Conservation (phyloP, 2,888 invertebrate genomes). For the Leptura quadrifasciata region DNA sequence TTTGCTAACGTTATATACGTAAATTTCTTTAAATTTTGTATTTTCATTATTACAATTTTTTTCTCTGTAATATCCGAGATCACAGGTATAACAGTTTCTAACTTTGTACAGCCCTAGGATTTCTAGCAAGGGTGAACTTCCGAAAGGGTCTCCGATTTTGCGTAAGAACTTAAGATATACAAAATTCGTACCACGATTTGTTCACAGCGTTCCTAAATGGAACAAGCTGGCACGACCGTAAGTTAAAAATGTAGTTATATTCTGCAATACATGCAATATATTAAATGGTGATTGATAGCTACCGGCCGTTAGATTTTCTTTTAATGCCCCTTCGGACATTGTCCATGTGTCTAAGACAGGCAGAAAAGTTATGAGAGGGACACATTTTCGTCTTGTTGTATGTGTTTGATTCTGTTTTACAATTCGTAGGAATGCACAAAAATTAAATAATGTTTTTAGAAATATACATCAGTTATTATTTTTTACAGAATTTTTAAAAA, state of each 20-base stretch:
- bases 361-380: background rate
- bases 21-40: too few relatives aligned
- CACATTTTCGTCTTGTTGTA: slow-evolving; percentile 2
- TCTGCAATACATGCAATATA: slow-evolving; percentile 22
- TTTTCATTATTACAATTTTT: too few relatives aligned
- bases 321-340: slow-evolving; percentile 34
- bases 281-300: slow-evolving; percentile 46
- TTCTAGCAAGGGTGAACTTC: slow-evolving; percentile 41
- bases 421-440: background rate
- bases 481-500: too few relatives aligned
- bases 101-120: slow-evolving; percentile 21
- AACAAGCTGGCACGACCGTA: background rate
- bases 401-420: background rate
- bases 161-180: slow-evolving; percentile 42
- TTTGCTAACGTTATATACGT: too few relatives aligned
- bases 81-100: too few relatives aligned
- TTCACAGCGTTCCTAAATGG: slow-evolving; percentile 33
- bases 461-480: too few relatives aligned
- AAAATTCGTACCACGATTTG: slow-evolving; percentile 29
- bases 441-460: background rate
- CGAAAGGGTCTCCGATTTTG: slow-evolving; percentile 39
- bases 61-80: too few relatives aligned
- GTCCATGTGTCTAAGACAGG: slow-evolving; percentile 33
- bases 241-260: slow-evolving; percentile 22
- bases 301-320: slow-evolving; percentile 38